Base-by-base conservation (phyloP, 1,140 invertebrate genomes). In the Drosophila fuyamai region DNA sequence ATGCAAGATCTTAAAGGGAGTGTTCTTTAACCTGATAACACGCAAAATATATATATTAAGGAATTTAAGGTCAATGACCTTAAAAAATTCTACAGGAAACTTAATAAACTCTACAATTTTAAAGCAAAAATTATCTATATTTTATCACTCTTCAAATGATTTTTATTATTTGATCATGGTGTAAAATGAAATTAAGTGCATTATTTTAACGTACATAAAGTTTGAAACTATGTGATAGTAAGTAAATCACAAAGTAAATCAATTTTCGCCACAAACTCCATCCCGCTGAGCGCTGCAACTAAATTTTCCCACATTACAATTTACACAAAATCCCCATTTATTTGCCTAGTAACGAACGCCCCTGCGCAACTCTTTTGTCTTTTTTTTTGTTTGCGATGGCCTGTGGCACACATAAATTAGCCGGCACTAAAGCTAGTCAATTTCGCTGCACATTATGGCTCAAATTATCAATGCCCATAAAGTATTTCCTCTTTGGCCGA, bases 391-490 rank as follows among this genome's bases (percentile, higher is more conserved):
- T n/a, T 32, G 27, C 23, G 9, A 27, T 29, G 5, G 48, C 67
- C 67, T 47, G 67, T 67, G 58, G 72, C 58, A 75, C 38, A 83
- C 81, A 82, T 82, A 84, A 82, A 82, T 84, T 76, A 80, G 65
- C 60, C 43, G 62, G 65, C 65, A 74, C 72, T 80, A 81, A 81
- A 72, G 72, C 63, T 76, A 84, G 76, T 80, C 80, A 71, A 83
- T 83, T 83, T 79, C 80, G 72, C 78, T 84, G 80, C 80, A 83
- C 80, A 83, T 83, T 83, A 83, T 83, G 63, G 80, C 51, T 82
- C 76, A 71, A 84, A 83, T 83, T 83, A 83, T 83, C 81, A 83
- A 83, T 83, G 80, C 44, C 81, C 81, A 83, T 83, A 83, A 83
- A 83, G 81, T 83, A 80, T 84, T 84, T 83, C 80, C 80, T 83